phyloP scores from a whole-genome alignment of 2,797 vertebrate species.

The Phoeniculus purpureus region DNA sequence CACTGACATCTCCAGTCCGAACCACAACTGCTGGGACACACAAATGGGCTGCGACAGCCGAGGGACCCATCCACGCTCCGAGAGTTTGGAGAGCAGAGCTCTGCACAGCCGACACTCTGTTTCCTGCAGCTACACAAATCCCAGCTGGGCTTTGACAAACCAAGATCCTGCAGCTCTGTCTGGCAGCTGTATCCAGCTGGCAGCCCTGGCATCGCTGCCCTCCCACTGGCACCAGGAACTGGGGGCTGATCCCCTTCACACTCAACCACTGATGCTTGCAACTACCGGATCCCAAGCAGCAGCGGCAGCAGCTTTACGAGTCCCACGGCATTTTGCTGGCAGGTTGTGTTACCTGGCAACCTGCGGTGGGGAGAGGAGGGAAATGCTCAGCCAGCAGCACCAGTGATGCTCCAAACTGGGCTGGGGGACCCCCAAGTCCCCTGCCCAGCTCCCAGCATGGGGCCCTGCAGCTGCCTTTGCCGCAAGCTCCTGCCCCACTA shows the following conservation, averaged over 20 bases:
- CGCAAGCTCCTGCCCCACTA: accelerated
- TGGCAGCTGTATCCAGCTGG: not conserved
- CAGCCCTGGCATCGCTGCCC: not conserved
- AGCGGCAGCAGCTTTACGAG: not conserved
- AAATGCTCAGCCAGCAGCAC: not conserved
- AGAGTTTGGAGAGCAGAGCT: not conserved
- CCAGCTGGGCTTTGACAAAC: not conserved
- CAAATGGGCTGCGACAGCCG: accelerated
- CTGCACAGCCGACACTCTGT: accelerated
- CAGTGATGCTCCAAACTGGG: not conserved
- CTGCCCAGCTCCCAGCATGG: not conserved
- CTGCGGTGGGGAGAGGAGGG: conserved; percentile 41
- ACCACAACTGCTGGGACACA: accelerated
- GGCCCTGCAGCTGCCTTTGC: not conserved
- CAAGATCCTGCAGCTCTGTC: not conserved
- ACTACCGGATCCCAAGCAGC: not conserved
- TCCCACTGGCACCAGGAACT: accelerated
- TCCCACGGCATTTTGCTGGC: conserved; percentile 38
- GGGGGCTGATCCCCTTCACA: not conserved
- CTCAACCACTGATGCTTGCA: not conserved
- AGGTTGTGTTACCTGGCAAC: conserved; percentile 71
- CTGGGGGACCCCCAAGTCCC: not conserved
- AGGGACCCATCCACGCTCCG: not conserved
- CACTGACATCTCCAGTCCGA: accelerated
- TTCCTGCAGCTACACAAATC: not conserved